Evolutionary conservation across 1,140 invertebrate genomes (phyloP).

Genomic region (Yoshiicerus persimilis): DNA sequence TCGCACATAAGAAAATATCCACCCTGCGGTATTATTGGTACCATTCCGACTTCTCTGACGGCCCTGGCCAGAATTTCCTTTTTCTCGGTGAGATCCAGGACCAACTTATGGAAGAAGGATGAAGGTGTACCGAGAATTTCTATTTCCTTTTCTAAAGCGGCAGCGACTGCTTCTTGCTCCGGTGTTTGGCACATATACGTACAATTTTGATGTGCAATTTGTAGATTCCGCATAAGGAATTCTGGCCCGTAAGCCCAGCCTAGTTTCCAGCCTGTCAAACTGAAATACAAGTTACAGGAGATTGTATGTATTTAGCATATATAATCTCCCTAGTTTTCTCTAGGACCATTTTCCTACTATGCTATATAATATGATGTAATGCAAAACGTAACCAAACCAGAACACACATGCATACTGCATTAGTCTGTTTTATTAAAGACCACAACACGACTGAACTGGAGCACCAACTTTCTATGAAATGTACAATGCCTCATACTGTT

Average conservation of each 20-base stretch:
- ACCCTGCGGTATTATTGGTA: constrained; percentile 88
- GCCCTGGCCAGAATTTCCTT: constrained; percentile 80
- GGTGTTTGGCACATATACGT: constrained; percentile 89
- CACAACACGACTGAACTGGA: neutral
- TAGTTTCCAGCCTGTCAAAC: constrained; percentile 94
- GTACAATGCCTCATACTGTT: neutral
- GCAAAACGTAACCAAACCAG: neutral
- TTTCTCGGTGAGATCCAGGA: constrained; percentile 77
- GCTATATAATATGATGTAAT: neutral
- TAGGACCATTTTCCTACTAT: neutral
- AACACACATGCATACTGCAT: neutral
- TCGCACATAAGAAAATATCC: constrained; percentile 97
- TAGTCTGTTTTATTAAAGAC: neutral
- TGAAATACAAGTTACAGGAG: constrained; percentile 53
- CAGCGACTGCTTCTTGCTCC: constrained; percentile 84
- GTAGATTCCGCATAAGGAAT: constrained; percentile 78
- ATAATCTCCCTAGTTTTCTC: neutral
- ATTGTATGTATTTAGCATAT: neutral
- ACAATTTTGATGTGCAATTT: constrained; percentile 90
- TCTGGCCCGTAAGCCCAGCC: constrained; percentile 95
- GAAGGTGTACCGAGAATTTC: constrained; percentile 68
- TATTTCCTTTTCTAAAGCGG: constrained; percentile 85
- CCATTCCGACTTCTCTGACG: constrained; percentile 78
- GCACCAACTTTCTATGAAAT: neutral
- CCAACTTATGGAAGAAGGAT: constrained; percentile 81